Base-by-base conservation (phyloP, 1,140 invertebrate species). In the Hyles vespertilio region DNA sequence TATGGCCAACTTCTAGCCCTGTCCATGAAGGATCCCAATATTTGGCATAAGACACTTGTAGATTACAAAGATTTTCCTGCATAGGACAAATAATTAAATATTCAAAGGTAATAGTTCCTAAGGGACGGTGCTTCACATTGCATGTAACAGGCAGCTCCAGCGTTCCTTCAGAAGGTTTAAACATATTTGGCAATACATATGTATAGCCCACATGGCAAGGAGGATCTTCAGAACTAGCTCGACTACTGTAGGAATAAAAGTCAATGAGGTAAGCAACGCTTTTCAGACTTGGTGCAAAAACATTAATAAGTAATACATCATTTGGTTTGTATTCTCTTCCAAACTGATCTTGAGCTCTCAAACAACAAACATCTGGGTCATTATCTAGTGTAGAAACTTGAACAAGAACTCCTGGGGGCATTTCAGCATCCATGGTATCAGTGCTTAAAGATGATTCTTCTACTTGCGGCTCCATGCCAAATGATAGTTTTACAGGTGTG, bases 1-100 rank as follows among this genome's bases (percentile, higher is more conserved):
- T 91, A 80, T 99, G 98, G 0, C 97, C 98, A 58, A 98, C 96
- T 89, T 98, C 96, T 32, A 98, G 80, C 1, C 96, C 95, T 32
- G 92, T 93, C 93, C 95, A 95, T 50, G 93, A 91, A 56, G 93
- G 92, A 73, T 96, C 95, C 97, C 97, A 98, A 79, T 97, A 93
- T 60, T 93, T 93, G 6, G 94, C 91, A 79, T 94, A 97, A 3
- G 96, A 94, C 5, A 94, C 91, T 72, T 92, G 92, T 92, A 98
- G 93, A 67, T 95, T 93, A 91, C 95, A 95, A 3, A 93, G 88
- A 70, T 91, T 92, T 66, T 93, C 92, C 32, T 90, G 83, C 84
- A 97, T 92, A 33, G 97, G 95, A 51, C 91, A 92, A 40, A 98
- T 92, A 48, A 92, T 89, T 11, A 93, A 74, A 75, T 93, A 93